Evolutionary conservation across 30 jellyfish, hydroid and myxozoan species (phyloP).

Genomic region (Hydractinia echinata): DNA sequence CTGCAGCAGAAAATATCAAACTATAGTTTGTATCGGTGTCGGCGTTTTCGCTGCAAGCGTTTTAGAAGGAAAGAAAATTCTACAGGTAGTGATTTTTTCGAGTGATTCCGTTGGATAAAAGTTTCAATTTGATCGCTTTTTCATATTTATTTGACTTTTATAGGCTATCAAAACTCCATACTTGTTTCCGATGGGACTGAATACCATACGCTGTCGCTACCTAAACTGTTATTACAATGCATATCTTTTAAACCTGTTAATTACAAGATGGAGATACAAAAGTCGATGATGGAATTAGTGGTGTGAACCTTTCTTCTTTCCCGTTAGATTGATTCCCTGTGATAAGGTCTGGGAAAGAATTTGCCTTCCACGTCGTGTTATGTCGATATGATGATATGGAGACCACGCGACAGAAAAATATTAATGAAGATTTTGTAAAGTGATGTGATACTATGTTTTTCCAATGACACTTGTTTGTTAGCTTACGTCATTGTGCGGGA

Average conservation of each 20-base stretch:
- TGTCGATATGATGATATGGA: no score
- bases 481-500: no score
- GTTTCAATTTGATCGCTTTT: not conserved
- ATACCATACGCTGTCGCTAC: slow-evolving; percentile 2
- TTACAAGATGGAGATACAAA: no score
- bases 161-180: not conserved
- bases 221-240: not conserved
- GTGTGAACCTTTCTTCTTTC: no score
- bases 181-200: not conserved
- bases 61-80: not conserved
- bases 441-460: no score
- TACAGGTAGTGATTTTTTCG: not conserved
- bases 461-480: no score
- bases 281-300: no score
- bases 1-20: not conserved
- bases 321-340: no score
- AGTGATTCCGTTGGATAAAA: not conserved
- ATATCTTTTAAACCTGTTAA: not conserved
- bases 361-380: no score
- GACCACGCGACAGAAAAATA: no score
- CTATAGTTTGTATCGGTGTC: not conserved
- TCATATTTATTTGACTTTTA: not conserved
- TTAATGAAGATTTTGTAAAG: no score
- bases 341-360: no score
- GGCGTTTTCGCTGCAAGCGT: not conserved